These are phyloP conservation scores for Grapholita molesta DNA, from an alignment of 1,140 invertebrate species.

Conservation along the genomic window DNA sequence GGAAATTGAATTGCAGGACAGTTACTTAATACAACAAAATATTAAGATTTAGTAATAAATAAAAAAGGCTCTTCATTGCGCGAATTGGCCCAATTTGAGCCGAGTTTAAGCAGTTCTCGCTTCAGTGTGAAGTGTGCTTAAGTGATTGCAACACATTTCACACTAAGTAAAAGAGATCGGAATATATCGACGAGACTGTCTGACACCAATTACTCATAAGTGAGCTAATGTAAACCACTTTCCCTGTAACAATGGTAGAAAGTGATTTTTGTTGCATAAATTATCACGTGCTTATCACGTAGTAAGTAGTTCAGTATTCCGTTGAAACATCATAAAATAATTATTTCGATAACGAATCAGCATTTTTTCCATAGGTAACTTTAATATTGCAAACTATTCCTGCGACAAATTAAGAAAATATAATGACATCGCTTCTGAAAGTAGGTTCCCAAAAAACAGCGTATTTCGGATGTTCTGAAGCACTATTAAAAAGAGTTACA, in stretches of 20 bases:
- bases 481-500: too few species aligned
- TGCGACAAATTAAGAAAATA: too few species aligned
- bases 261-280: conserved; percentile 15
- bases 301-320: too few species aligned
- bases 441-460: too few species aligned
- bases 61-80: background rate
- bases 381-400: too few species aligned
- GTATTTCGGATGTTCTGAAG: too few species aligned
- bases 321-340: too few species aligned
- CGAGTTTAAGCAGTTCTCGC: background rate
- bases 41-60: background rate
- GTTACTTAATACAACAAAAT: too few species aligned
- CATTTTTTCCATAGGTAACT: too few species aligned
- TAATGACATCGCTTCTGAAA: too few species aligned
- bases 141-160: background rate
- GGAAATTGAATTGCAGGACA: too few species aligned
- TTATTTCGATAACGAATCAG: too few species aligned
- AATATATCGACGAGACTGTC: background rate
- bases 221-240: conserved; percentile 6
- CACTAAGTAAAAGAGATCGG: background rate
- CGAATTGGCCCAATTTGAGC: background rate
- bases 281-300: background rate
- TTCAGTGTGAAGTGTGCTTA: background rate
- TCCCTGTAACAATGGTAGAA: conserved; percentile 13
- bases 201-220: background rate